phyloP scores from a whole-genome alignment of 2,113 vertebrate species.

The Fregetta grallaria region DNA sequence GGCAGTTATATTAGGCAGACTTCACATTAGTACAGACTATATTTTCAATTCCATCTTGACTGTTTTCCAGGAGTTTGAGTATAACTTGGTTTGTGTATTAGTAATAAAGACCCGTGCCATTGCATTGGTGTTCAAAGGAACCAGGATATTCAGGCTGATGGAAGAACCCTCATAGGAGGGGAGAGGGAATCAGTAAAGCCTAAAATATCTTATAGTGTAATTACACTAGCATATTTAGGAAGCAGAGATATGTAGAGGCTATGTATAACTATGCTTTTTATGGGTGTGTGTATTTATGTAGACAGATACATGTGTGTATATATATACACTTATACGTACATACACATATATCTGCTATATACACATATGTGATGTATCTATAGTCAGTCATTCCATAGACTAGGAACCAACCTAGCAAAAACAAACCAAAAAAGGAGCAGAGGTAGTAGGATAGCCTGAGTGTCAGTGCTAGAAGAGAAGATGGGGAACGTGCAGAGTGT shows the following conservation, averaged over 20 bases:
- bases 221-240: neutral
- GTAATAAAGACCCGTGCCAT: neutral
- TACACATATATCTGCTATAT: too few species aligned
- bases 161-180: neutral
- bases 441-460: neutral
- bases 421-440: neutral
- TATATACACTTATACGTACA: too few species aligned
- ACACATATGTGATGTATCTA: rapidly evolving
- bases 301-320: neutral
- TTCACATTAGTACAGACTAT: neutral
- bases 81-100: neutral
- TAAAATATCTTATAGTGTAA: neutral
- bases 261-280: neutral
- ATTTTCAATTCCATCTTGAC: neutral
- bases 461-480: neutral
- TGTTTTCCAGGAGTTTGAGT: neutral
- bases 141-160: too few species aligned
- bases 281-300: neutral
- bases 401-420: neutral
- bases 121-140: neutral
- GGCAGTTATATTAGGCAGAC: neutral
- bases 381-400: neutral
- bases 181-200: neutral
- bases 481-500: neutral
- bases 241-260: neutral